Conservation (phyloP, 1,140 invertebrate species). For the Caenorhabditis briggsae region DNA sequence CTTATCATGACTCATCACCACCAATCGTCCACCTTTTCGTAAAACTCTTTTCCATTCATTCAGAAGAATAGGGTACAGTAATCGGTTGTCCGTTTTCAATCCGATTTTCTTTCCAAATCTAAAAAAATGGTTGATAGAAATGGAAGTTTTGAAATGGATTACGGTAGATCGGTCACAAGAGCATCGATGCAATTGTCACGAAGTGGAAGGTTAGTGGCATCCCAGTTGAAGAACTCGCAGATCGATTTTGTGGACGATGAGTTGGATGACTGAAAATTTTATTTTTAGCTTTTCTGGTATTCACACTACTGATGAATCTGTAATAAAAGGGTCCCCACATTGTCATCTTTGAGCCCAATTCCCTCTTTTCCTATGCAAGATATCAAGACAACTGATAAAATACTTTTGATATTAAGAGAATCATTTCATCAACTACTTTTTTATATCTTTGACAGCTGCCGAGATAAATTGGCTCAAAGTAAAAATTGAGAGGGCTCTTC, state of each 20-base stretch:
- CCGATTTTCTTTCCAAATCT: constrained; percentile 59
- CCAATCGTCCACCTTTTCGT: constrained; percentile 31
- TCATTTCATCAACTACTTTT: too few relatives aligned
- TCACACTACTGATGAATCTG: too few relatives aligned
- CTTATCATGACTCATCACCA: constrained; percentile 56
- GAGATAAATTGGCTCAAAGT: too few relatives aligned
- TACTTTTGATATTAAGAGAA: too few relatives aligned
- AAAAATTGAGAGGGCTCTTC: too few relatives aligned
- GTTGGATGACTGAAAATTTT: background rate
- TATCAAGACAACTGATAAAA: too few relatives aligned
- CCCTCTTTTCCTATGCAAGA: too few relatives aligned
- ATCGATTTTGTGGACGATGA: background rate
- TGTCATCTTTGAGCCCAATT: too few relatives aligned
- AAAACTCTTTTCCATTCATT: constrained; percentile 56
- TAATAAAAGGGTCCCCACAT: too few relatives aligned
- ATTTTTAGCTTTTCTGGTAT: too few relatives aligned
- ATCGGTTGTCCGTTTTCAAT: constrained; percentile 22
- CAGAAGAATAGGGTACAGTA: constrained; percentile 48
- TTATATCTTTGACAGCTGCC: too few relatives aligned
- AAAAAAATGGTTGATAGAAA: background rate
- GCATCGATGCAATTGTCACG: constrained; percentile 18
- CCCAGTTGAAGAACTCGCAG: constrained; percentile 32
- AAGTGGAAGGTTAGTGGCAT: constrained; percentile 49
- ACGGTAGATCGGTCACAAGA: constrained; percentile 56
- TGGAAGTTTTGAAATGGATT: background rate